Percentiles rank a stretch among this genome's conserved stretches.
These are phyloP conservation scores for Sebastes diaconus DNA, from an alignment of 2,797 vertebrate species.

Conservation along the genomic window DNA sequence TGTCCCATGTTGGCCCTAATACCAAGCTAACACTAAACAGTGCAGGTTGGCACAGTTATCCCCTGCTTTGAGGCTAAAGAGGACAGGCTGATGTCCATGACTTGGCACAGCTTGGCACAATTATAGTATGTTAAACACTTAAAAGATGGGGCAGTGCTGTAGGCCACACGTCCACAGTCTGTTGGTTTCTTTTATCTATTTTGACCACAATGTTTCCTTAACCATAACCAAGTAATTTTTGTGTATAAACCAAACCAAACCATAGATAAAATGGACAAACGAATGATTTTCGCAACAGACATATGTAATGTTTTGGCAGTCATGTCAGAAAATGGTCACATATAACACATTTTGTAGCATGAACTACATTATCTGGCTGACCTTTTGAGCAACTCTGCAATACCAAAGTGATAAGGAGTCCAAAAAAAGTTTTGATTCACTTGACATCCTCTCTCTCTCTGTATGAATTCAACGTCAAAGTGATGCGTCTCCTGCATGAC, in stretches of 20 bases:
- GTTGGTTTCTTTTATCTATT: too few relatives aligned
- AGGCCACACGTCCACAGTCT: neutral
- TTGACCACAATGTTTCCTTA: too few relatives aligned
- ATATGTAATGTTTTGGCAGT: neutral
- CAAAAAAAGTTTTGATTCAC: neutral
- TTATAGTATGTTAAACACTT: neutral
- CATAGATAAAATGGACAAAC: neutral
- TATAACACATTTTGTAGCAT: neutral
- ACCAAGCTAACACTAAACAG: neutral
- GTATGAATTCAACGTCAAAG: neutral
- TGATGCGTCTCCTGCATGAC: neutral
- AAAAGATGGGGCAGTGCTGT: neutral
- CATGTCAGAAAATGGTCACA: neutral
- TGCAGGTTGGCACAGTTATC: neutral
- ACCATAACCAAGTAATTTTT: neutral
- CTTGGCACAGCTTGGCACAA: fast-evolving
- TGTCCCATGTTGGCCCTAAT: neutral
- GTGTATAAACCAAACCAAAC: neutral
- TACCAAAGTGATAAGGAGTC: neutral
- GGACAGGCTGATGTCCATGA: neutral
- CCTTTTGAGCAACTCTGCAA: neutral
- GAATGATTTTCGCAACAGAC: neutral
- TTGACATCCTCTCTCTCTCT: neutral
- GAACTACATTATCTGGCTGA: neutral
- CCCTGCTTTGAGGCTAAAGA: neutral